Evolutionary conservation across 2,888 invertebrate species (phyloP).

Genomic region (Drosophila nigritarsus): DNA sequence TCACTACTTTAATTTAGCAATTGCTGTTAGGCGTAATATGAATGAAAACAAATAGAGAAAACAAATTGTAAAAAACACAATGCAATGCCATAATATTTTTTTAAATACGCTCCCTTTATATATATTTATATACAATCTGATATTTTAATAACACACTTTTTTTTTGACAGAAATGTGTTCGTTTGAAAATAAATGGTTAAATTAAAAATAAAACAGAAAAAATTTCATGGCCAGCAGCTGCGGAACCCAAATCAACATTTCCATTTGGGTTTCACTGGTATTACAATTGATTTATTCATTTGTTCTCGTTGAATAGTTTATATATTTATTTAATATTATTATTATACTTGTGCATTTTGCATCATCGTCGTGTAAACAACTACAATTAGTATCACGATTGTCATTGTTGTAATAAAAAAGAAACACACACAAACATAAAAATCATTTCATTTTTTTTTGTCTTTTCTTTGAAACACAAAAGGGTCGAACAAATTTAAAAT

Average conservation of each 20-base stretch:
- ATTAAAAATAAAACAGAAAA: slow-evolving; percentile 5
- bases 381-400: slow-evolving; percentile 85
- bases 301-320: slow-evolving; percentile 53
- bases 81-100: slow-evolving; percentile 39
- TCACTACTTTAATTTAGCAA: slow-evolving; percentile 63
- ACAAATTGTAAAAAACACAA: slow-evolving; percentile 27
- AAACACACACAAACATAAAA: slow-evolving; percentile 12
- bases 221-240: slow-evolving; percentile 32
- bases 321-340: slow-evolving; percentile 62
- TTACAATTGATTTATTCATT: slow-evolving; percentile 53
- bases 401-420: slow-evolving; percentile 79
- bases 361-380: slow-evolving; percentile 81
- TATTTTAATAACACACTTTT: slow-evolving; percentile 51
- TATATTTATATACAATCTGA: slow-evolving; percentile 56
- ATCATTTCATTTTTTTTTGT: neutral
- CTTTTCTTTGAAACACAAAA: slow-evolving; percentile 10
- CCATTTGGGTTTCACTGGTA: slow-evolving; percentile 11
- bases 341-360: slow-evolving; percentile 79
- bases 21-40: slow-evolving; percentile 47
- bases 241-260: slow-evolving; percentile 7
- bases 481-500: slow-evolving; percentile 17
- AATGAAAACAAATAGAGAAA: slow-evolving; percentile 18
- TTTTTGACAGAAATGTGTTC: slow-evolving; percentile 25
- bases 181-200: slow-evolving; percentile 8
- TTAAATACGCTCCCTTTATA: slow-evolving; percentile 22